Percentiles rank a stretch among this genome's conserved stretches.
These are phyloP conservation scores for Solenodon paradoxus DNA, from an alignment of 2,113 vertebrate species.

Conservation along the genomic window DNA sequence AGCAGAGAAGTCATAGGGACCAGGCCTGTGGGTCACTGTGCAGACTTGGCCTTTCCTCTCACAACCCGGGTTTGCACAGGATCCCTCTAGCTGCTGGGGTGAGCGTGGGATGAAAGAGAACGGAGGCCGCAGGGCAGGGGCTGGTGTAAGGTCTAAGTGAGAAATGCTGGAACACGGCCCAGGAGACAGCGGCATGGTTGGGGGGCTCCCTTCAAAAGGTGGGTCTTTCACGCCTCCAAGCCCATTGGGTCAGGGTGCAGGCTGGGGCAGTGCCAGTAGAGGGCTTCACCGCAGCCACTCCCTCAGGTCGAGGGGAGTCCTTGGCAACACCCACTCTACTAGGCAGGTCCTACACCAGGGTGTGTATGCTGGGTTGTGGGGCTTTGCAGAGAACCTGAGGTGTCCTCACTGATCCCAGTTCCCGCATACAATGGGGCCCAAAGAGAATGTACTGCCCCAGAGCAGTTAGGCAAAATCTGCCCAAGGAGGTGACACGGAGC, in stretches of 20 bases:
- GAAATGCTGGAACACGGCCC: accelerated
- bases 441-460: background rate
- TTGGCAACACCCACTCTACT: too few species aligned
- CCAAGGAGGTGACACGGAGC: background rate
- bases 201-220: background rate
- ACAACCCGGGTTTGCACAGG: background rate
- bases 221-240: background rate
- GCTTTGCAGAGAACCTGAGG: accelerated
- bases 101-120: background rate
- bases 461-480: background rate
- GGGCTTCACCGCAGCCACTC: background rate
- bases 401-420: background rate
- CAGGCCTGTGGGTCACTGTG: accelerated
- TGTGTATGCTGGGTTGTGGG: background rate
- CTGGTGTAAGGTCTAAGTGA: background rate
- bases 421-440: background rate
- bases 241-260: background rate
- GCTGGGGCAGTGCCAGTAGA: background rate
- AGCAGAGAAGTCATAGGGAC: too few species aligned
- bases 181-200: accelerated
- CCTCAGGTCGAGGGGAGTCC: too few species aligned
- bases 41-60: background rate
- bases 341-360: background rate
- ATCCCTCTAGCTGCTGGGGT: background rate
- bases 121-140: background rate